phyloP scores from a whole-genome alignment of 2,797 vertebrate species.

The Holocentrus rufus region DNA sequence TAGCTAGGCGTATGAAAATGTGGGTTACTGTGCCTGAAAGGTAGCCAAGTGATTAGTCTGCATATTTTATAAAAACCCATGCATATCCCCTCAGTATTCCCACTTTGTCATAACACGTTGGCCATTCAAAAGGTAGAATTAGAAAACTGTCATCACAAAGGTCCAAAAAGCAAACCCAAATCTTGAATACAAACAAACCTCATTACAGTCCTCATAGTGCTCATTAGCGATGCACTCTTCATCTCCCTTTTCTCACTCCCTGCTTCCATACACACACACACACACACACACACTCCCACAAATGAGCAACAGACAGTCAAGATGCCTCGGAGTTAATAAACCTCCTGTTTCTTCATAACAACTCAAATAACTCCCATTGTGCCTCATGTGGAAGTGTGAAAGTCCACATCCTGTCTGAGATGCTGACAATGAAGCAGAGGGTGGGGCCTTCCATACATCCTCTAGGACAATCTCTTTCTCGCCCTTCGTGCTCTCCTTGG shows the following conservation, averaged over 20 bases:
- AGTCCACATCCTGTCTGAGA: conserved; percentile 65
- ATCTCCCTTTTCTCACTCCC: background rate
- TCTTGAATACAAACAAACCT: background rate
- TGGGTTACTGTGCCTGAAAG: too few relatives aligned
- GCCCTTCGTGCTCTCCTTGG: conserved; percentile 30
- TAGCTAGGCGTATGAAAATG: background rate
- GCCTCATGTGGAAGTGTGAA: conserved; percentile 67
- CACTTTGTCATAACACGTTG: too few relatives aligned
- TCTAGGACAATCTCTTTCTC: conserved; percentile 29
- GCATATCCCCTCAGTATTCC: too few relatives aligned
- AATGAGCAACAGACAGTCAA: conserved; percentile 10
- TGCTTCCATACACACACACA: background rate
- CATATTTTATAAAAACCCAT: too few relatives aligned
- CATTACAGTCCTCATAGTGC: background rate
- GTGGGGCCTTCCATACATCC: conserved; percentile 40
- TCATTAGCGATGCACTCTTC: conserved; percentile 8
- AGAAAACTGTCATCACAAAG: too few relatives aligned
- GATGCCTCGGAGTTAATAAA: conserved; percentile 35
- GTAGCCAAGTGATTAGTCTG: too few relatives aligned
- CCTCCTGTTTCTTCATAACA: conserved; percentile 54
- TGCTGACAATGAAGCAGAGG: conserved; percentile 62
- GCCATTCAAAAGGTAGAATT: too few relatives aligned
- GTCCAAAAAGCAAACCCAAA: background rate
- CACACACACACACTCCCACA: background rate
- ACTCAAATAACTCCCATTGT: conserved; percentile 64